Conservation (phyloP, 2,797 vertebrate species). For the Danio jaintianensis region DNA sequence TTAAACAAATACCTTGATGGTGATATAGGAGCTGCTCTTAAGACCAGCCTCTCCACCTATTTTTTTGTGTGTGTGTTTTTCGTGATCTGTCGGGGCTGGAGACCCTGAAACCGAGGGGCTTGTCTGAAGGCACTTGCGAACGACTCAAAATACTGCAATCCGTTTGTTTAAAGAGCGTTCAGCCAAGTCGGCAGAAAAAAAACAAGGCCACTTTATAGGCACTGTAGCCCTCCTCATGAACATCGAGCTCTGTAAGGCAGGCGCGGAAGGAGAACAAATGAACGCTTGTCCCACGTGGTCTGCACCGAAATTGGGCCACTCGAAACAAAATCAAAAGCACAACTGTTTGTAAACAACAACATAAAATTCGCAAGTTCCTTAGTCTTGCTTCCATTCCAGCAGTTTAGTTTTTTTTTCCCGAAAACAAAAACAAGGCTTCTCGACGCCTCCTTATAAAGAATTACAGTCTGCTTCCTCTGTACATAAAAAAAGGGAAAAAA, state of each 20-base stretch:
- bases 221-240: constrained; percentile 82
- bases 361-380: constrained; percentile 59
- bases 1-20: constrained; percentile 86
- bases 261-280: constrained; percentile 73
- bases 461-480: constrained; percentile 71
- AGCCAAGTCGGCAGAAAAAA: constrained; percentile 68
- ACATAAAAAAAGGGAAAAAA: constrained; percentile 71
- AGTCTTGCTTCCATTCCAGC: constrained; percentile 59
- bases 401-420: constrained; percentile 58
- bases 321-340: constrained; percentile 72
- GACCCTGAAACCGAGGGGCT: constrained; percentile 73
- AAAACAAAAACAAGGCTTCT: constrained; percentile 66
- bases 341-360: constrained; percentile 76
- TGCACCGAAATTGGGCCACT: constrained; percentile 50
- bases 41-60: constrained; percentile 57
- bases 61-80: constrained; percentile 53
- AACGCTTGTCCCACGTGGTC: constrained; percentile 57
- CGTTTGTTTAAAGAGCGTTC: constrained; percentile 59
- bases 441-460: constrained; percentile 65
- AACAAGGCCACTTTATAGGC: constrained; percentile 93
- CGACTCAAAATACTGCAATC: constrained; percentile 87
- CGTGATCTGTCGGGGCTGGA: constrained; percentile 71
- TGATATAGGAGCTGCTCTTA: constrained; percentile 80
- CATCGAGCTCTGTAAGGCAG: constrained; percentile 78
- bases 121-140: constrained; percentile 96